Evolutionary conservation across 2,113 vertebrate species (phyloP).

Genomic region (Podocnemis expansa): DNA sequence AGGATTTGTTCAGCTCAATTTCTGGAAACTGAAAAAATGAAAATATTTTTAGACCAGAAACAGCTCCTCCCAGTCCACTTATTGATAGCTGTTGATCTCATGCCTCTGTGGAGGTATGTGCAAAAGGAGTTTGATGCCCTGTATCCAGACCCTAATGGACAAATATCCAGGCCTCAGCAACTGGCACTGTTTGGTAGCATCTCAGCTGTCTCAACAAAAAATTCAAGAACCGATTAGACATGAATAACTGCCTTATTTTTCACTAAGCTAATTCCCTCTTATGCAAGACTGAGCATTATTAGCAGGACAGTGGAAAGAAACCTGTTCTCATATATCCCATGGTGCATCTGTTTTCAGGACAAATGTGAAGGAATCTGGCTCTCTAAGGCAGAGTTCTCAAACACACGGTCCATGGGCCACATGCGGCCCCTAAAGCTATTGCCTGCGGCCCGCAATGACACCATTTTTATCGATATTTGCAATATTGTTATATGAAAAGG

Average conservation of each 20-base stretch:
- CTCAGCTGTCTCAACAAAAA: not conserved
- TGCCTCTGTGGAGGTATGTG: not conserved
- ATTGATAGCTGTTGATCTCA: not conserved
- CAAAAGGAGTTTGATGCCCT: not conserved
- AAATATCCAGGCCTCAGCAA: not conserved
- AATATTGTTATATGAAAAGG: too few species aligned
- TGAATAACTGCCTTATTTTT: rapidly evolving
- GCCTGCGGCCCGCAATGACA: too few species aligned
- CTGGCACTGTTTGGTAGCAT: not conserved
- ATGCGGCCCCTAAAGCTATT: too few species aligned
- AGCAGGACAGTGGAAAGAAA: not conserved
- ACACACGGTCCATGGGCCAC: too few species aligned
- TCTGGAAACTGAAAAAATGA: not conserved
- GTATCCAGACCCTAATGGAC: not conserved
- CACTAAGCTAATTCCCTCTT: not conserved
- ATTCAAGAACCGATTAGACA: not conserved
- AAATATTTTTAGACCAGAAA: not conserved
- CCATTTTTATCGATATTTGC: too few species aligned
- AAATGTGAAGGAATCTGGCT: not conserved
- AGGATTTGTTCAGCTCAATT: not conserved
- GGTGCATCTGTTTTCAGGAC: not conserved
- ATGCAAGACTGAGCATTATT: not conserved
- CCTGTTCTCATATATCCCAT: not conserved
- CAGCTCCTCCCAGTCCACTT: not conserved
- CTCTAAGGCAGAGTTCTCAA: too few species aligned